Conservation (phyloP, 2,113 vertebrate genomes). For the Anseranas semipalmata region DNA sequence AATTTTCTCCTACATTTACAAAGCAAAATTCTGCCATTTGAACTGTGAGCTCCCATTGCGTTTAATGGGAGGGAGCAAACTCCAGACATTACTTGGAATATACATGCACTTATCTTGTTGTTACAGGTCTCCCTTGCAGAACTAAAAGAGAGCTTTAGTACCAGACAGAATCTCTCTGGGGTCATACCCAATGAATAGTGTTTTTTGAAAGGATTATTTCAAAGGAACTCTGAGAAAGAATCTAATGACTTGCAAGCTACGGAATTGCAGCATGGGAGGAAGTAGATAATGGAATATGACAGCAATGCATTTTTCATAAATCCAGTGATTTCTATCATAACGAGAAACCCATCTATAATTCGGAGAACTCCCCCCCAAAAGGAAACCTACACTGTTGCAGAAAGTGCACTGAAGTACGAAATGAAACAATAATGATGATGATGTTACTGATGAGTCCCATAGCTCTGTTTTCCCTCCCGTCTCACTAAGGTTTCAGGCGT, state of each 20-base stretch:
- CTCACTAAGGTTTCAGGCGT: neutral
- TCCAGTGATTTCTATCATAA: slow-evolving; percentile 46
- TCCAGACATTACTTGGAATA: slow-evolving; percentile 51
- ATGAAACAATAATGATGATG: slow-evolving; percentile 60
- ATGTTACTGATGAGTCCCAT: slow-evolving; percentile 61
- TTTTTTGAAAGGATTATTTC: slow-evolving; percentile 61
- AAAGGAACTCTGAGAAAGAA: slow-evolving; percentile 61
- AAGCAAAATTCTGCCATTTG: slow-evolving; percentile 62
- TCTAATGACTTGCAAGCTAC: slow-evolving; percentile 65
- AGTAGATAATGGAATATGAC: slow-evolving; percentile 67
- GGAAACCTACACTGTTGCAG: slow-evolving; percentile 9
- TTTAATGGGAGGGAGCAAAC: slow-evolving; percentile 55
- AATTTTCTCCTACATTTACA: slow-evolving; percentile 66
- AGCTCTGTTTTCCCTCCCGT: slow-evolving; percentile 40
- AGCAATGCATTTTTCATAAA: slow-evolving; percentile 70
- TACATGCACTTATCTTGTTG: slow-evolving; percentile 66
- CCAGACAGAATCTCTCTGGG: slow-evolving; percentile 62
- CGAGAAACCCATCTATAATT: slow-evolving; percentile 59
- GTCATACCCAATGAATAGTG: slow-evolving; percentile 60
- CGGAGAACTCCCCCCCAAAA: slow-evolving; percentile 7
- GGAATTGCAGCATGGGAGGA: slow-evolving; percentile 63
- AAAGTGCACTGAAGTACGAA: slow-evolving; percentile 49
- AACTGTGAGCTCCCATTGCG: slow-evolving; percentile 43
- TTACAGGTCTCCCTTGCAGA: slow-evolving; percentile 55
- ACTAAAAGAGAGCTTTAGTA: slow-evolving; percentile 53